These are phyloP conservation scores for Sebastes schlegelii DNA, from an alignment of 2,113 vertebrate species.

Conservation along the genomic window DNA sequence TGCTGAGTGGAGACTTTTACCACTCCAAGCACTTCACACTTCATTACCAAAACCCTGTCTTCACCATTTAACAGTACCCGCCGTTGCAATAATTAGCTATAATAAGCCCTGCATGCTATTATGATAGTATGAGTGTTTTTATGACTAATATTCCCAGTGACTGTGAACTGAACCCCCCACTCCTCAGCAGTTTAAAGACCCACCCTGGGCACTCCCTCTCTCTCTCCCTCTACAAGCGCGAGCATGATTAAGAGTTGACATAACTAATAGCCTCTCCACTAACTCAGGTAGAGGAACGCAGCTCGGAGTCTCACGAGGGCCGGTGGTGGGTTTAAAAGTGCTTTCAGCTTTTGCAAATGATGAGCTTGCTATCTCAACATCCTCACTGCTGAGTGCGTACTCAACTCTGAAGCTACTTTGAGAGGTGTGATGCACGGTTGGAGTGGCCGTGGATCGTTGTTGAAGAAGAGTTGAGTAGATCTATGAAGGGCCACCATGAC, in stretches of 20 bases:
- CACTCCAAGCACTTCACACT: conserved; percentile 69
- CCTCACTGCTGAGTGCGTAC: conserved; percentile 39
- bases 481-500: neutral
- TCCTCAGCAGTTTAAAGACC: conserved; percentile 58
- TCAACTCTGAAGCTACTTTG: conserved; percentile 32
- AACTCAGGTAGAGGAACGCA: conserved; percentile 58
- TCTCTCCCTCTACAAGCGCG: conserved; percentile 34
- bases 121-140: conserved; percentile 74
- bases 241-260: conserved; percentile 79
- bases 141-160: conserved; percentile 73
- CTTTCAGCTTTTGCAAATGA: conserved; percentile 60
- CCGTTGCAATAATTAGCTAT: conserved; percentile 74
- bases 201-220: conserved; percentile 32
- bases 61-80: conserved; percentile 66
- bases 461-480: conserved; percentile 26
- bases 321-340: conserved; percentile 65
- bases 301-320: conserved; percentile 50
- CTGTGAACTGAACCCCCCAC: conserved; percentile 63
- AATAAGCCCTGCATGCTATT: conserved; percentile 77
- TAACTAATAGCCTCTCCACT: conserved; percentile 78
- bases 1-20: conserved; percentile 67
- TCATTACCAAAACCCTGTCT: conserved; percentile 72
- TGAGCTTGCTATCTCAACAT: conserved; percentile 54
- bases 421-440: conserved; percentile 28
- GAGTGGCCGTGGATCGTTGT: conserved; percentile 31